phyloP scores from a whole-genome alignment of 2,797 vertebrate species.

The Gallinago nigripennis region DNA sequence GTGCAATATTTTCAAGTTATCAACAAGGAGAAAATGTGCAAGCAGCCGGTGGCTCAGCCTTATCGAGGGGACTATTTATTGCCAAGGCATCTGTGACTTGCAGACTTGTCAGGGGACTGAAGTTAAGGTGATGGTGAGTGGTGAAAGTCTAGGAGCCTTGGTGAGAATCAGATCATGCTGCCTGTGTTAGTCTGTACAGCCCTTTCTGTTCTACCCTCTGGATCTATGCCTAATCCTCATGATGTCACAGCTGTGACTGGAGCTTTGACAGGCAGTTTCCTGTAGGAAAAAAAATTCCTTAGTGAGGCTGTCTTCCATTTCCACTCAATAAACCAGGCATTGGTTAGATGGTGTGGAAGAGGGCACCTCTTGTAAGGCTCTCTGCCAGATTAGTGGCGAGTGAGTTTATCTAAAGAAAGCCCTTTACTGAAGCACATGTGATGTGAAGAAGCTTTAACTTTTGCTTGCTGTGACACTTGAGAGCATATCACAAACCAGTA shows the following conservation, averaged over 20 bases:
- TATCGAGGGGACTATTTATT: not conserved
- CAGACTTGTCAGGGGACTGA: not conserved
- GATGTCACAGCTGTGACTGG: not conserved
- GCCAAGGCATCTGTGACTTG: not conserved
- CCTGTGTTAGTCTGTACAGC: not conserved
- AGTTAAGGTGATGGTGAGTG: not conserved
- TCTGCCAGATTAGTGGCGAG: not conserved
- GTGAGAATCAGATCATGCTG: not conserved
- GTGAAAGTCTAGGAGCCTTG: not conserved
- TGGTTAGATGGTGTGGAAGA: not conserved
- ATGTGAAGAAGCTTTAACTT: not conserved
- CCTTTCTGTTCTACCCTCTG: not conserved
- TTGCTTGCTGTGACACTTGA: not conserved
- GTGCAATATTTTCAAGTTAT: not conserved
- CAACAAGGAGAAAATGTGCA: not conserved
- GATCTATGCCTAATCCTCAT: not conserved
- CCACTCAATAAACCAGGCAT: not conserved
- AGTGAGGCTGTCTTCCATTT: not conserved
- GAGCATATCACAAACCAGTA: not conserved
- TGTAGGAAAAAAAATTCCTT: not conserved
- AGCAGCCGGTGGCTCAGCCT: not conserved
- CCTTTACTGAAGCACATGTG: not conserved
- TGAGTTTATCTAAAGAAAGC: not conserved
- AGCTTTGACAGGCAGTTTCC: not conserved
- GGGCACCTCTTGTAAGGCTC: not conserved